A percentile compares a stretch with the other conserved stretches of the same genome.
These are phyloP conservation scores for Neosilurus hyrtlii DNA, from an alignment of 2,797 vertebrate species.

Conservation along the genomic window DNA sequence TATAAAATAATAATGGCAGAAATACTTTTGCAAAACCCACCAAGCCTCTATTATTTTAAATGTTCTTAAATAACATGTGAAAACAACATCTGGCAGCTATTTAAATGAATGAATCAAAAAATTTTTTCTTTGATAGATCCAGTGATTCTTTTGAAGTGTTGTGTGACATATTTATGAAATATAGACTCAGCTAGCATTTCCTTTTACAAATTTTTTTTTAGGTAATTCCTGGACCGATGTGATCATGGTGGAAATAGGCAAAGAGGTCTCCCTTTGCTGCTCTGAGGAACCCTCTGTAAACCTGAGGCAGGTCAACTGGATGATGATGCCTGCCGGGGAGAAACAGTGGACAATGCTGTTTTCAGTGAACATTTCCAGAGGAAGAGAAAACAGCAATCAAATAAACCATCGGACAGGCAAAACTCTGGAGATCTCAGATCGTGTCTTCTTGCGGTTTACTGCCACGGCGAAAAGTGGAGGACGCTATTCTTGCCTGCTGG, in stretches of 20 bases:
- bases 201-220: slow-evolving; percentile 35
- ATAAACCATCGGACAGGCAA: slow-evolving; percentile 58
- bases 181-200: not conserved
- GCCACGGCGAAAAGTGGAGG: slow-evolving; percentile 60
- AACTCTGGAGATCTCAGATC: slow-evolving; percentile 60
- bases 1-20: not conserved
- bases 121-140: not conserved
- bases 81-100: not conserved
- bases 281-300: slow-evolving; percentile 45
- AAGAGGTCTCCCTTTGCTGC: slow-evolving; percentile 62
- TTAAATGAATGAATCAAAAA: not conserved
- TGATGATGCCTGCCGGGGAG: slow-evolving; percentile 43
- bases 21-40: not conserved
- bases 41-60: not conserved
- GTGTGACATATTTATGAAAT: not conserved
- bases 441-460: slow-evolving; percentile 65
- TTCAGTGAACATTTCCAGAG: slow-evolving; percentile 55
- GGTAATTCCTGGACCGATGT: slow-evolving; percentile 62
- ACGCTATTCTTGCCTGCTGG: slow-evolving; percentile 66
- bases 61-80: not conserved
- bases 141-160: not conserved
- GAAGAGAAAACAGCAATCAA: slow-evolving; percentile 49
- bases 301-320: slow-evolving; percentile 64
- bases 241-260: slow-evolving; percentile 59
- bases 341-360: slow-evolving; percentile 63